phyloP scores from a whole-genome alignment of 2,113 vertebrate species.

The Globicephala melas region DNA sequence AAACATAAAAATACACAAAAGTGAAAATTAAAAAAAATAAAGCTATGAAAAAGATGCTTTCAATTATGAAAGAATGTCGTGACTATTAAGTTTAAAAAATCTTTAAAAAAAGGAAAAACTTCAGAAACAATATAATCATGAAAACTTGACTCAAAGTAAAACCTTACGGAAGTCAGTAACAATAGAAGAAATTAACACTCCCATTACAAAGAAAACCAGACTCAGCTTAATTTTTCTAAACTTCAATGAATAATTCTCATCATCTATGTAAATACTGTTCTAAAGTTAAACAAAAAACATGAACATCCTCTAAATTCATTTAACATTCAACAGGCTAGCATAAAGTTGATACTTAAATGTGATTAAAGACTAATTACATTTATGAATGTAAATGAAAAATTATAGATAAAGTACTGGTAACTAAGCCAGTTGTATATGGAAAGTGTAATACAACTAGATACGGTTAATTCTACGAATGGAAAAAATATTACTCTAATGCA shows the following conservation, averaged over 20 bases:
- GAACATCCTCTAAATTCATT: not conserved
- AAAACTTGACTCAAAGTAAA: not conserved
- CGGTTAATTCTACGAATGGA: not conserved
- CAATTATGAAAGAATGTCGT: not conserved
- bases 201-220: not conserved
- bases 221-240: conserved; percentile 18
- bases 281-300: not conserved
- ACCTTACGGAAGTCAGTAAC: not conserved
- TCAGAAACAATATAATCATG: not conserved
- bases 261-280: not conserved
- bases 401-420: not conserved
- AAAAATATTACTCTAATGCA: not conserved
- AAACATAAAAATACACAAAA: not conserved
- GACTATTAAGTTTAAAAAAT: not conserved
- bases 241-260: not conserved
- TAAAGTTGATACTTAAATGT: not conserved
- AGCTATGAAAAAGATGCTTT: not conserved
- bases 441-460: not conserved
- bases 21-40: not conserved
- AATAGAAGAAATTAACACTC: not conserved
- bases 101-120: not conserved
- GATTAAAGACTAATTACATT: not conserved
- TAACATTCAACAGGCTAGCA: not conserved
- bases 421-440: not conserved
- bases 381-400: not conserved